phyloP scores from a whole-genome alignment of 2,113 vertebrate species.

The Vireo altiloquus region DNA sequence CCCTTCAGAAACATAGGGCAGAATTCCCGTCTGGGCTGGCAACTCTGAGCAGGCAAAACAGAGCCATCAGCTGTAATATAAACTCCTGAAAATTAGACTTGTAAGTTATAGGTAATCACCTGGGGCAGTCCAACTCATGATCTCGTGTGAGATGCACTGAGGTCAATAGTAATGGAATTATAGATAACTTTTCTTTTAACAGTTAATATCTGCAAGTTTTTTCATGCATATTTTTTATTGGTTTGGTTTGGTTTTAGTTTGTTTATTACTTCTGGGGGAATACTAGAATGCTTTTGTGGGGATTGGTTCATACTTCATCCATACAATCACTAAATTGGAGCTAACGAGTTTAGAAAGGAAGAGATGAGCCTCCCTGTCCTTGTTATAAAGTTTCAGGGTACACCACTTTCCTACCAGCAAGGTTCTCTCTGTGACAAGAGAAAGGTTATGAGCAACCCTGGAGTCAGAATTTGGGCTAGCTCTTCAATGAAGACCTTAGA shows the following conservation, averaged over 20 bases:
- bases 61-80: not conserved
- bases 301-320: not conserved
- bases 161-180: not conserved
- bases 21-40: not conserved
- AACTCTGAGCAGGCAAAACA: not conserved
- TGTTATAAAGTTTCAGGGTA: fast-evolving
- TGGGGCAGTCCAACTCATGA: not conserved
- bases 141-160: not conserved
- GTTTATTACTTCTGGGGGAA: not conserved
- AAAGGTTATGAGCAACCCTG: not conserved
- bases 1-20: not conserved
- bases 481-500: not conserved
- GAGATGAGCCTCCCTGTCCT: not conserved
- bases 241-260: not conserved
- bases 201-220: not conserved
- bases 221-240: not conserved
- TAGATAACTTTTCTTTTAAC: not conserved
- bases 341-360: not conserved
- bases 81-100: not conserved
- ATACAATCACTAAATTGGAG: not conserved
- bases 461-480: not conserved
- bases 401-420: not conserved
- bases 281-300: not conserved
- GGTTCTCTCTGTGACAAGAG: not conserved
- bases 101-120: not conserved